Conservation (phyloP, 1,140 invertebrate species). For the Procambarus clarkii region DNA sequence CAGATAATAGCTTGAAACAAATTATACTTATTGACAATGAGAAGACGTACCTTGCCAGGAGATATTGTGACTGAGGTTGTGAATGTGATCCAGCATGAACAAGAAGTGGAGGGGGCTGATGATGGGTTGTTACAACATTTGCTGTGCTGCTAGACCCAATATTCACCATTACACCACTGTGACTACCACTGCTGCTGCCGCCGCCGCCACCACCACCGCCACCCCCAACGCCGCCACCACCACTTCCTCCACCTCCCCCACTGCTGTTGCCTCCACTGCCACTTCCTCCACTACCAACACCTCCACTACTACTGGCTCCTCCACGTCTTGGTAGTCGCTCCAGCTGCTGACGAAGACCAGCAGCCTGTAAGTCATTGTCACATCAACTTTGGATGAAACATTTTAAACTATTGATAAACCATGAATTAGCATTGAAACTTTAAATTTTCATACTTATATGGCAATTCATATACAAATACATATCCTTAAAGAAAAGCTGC, state of each 20-base stretch:
- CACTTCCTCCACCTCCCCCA: conserved; percentile 13
- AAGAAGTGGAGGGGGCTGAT: conserved; percentile 53
- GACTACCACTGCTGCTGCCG: conserved; percentile 38
- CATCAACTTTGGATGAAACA: conserved; percentile 9
- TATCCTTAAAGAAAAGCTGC: not conserved
- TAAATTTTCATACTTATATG: not conserved
- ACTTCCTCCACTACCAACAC: conserved; percentile 24
- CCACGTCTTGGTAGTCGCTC: conserved; percentile 59
- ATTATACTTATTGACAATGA: not conserved
- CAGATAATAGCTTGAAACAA: too few species aligned
- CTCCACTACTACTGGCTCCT: conserved; percentile 47
- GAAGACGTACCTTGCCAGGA: conserved; percentile 45
- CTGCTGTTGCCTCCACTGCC: conserved; percentile 17
- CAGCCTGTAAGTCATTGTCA: conserved; percentile 40
- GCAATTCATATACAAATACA: not conserved
- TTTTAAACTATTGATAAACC: not conserved
- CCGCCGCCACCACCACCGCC: conserved; percentile 29
- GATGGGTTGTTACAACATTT: conserved; percentile 56
- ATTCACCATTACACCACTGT: conserved; percentile 56
- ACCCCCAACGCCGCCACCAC: not conserved
- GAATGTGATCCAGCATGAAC: conserved; percentile 46
- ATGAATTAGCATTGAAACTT: not conserved
- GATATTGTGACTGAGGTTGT: conserved; percentile 60
- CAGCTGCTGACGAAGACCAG: conserved; percentile 58
- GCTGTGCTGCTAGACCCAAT: conserved; percentile 55